Evolutionary conservation across 1,140 invertebrate species (phyloP).

Genomic region (Zaprionus nigranus): DNA sequence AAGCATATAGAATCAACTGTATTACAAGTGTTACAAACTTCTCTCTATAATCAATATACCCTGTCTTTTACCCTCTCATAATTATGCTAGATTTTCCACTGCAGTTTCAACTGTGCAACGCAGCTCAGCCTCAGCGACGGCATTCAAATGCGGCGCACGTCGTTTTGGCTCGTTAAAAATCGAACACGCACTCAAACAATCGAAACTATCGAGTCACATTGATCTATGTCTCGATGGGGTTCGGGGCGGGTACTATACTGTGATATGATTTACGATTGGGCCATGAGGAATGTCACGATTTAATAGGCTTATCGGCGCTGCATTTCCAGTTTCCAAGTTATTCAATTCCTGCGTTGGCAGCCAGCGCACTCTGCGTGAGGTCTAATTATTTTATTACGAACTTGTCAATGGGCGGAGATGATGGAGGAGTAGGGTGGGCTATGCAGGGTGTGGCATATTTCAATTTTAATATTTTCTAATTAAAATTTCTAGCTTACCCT

Average conservation of each 20-base stretch:
- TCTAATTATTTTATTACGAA: conserved; percentile 81
- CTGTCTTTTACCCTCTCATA: conserved; percentile 25
- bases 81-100: conserved; percentile 59
- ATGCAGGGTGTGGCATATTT: conserved; percentile 49
- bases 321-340: conserved; percentile 36
- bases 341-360: conserved; percentile 52
- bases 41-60: conserved; percentile 25
- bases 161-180: conserved; percentile 73
- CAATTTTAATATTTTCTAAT: conserved; percentile 61
- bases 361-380: conserved; percentile 64
- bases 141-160: conserved; percentile 74
- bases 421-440: background rate
- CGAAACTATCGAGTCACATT: conserved; percentile 76
- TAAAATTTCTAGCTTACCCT: conserved; percentile 64
- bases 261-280: conserved; percentile 79
- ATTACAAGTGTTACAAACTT: background rate
- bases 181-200: conserved; percentile 75
- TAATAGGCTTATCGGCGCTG: conserved; percentile 77
- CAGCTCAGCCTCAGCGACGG: conserved; percentile 2
- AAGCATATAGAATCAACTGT: no score
- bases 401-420: conserved; percentile 37
- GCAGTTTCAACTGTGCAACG: conserved; percentile 17
- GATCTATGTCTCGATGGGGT: conserved; percentile 60
- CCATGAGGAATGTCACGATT: conserved; percentile 81
- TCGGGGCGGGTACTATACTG: conserved; percentile 9